Conservation (phyloP, 2,888 invertebrate species). For the Polydrusus tereticollis region DNA sequence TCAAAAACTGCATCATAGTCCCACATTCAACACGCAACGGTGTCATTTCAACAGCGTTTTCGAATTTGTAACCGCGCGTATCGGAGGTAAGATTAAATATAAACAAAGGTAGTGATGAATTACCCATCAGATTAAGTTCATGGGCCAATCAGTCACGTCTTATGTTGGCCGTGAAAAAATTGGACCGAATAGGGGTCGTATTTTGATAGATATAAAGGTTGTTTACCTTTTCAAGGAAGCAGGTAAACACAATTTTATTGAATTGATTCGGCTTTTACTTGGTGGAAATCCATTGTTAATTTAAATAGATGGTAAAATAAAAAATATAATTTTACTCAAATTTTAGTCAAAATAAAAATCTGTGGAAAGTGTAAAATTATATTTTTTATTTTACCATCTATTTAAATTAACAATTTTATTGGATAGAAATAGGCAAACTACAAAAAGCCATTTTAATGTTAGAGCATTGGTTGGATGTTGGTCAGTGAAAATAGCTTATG, state of each 20-base stretch:
- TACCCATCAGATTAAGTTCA: conserved; percentile 61
- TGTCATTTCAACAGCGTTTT: conserved; percentile 57
- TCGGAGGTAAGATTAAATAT: conserved; percentile 64
- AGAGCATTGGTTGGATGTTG: too few relatives aligned
- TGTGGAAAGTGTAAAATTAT: too few relatives aligned
- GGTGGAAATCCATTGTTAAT: too few relatives aligned
- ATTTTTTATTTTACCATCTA: too few relatives aligned
- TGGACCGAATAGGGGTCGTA: conserved; percentile 24
- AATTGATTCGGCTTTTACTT: background rate
- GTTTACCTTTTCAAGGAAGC: conserved; percentile 15
- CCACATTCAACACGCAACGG: conserved; percentile 49
- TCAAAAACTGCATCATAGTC: conserved; percentile 5
- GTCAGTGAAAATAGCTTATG: too few relatives aligned
- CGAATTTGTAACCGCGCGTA: conserved; percentile 61
- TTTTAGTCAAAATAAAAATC: too few relatives aligned
- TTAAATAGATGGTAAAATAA: too few relatives aligned
- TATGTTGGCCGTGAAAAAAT: conserved; percentile 62
- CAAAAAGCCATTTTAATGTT: too few relatives aligned
- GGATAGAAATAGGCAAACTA: too few relatives aligned
- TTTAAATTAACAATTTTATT: too few relatives aligned
- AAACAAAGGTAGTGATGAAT: conserved; percentile 68
- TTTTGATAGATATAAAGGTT: conserved; percentile 6
- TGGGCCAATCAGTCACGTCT: conserved; percentile 58
- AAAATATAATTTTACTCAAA: too few relatives aligned
- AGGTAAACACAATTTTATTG: background rate